Conservation (phyloP, 2,888 invertebrate species). For the Mythimna albipuncta region DNA sequence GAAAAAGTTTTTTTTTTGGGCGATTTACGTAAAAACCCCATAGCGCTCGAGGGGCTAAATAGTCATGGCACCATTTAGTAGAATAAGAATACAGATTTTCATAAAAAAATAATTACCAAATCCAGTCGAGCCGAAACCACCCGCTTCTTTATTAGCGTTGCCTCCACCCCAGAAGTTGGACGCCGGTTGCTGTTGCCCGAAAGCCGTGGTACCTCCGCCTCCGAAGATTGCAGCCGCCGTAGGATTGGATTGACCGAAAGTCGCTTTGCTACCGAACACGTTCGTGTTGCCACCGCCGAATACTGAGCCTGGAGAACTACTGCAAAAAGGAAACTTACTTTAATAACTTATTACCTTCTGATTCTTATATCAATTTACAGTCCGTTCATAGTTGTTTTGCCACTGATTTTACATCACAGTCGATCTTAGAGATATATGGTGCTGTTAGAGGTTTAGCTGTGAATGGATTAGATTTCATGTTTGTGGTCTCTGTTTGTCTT, state of each 20-base stretch:
- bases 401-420: background rate
- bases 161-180: conserved; percentile 80
- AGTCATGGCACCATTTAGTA: no score
- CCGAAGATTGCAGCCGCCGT: conserved; percentile 81
- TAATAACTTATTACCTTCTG: background rate
- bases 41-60: no score
- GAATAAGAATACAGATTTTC: no score
- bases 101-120: conserved; percentile 74
- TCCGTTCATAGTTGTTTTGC: background rate
- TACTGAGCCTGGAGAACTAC: conserved; percentile 76
- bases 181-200: conserved; percentile 79
- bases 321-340: background rate
- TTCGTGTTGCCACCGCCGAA: conserved; percentile 79
- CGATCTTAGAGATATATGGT: no score
- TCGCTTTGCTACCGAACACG: conserved; percentile 81
- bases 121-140: conserved; percentile 81
- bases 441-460: no score
- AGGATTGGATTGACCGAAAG: conserved; percentile 81
- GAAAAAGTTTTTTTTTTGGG: no score
- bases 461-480: background rate
- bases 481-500: background rate
- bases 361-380: background rate
- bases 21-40: no score
- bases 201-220: conserved; percentile 71
- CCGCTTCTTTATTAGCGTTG: conserved; percentile 68